These are phyloP conservation scores for Bos javanicus DNA, from an alignment of 2,113 vertebrate species.

Conservation along the genomic window DNA sequence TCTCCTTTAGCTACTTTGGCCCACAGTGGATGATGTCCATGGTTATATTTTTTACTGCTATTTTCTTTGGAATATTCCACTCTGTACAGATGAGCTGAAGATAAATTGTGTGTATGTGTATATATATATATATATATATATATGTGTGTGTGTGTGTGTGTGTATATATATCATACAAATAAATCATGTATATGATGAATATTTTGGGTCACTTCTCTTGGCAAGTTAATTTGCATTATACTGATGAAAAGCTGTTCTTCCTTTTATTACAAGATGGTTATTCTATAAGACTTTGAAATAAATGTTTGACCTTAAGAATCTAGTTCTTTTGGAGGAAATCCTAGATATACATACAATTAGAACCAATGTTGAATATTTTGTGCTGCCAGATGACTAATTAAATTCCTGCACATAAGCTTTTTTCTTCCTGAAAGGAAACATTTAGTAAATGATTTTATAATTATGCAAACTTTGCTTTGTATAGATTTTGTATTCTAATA, in stretches of 20 bases:
- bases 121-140: too few species aligned
- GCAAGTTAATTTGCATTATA: constrained; percentile 11
- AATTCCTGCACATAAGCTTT: constrained; percentile 56
- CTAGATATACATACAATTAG: constrained; percentile 44
- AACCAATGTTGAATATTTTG: constrained; percentile 34
- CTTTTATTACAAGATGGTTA: neutral
- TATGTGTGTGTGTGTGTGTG: neutral
- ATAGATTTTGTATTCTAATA: constrained; percentile 34
- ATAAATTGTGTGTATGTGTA: neutral
- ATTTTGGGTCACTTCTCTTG: neutral
- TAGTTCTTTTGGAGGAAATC: constrained; percentile 55
- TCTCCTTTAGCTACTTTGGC: neutral
- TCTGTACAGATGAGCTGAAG: neutral
- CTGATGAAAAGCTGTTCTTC: neutral
- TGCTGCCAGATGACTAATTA: constrained; percentile 55
- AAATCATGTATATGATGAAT: neutral
- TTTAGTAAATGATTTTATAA: constrained; percentile 61
- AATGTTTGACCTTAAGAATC: constrained; percentile 49
- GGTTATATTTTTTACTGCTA: neutral
- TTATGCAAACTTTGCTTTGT: constrained; percentile 44
- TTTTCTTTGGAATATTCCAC: neutral
- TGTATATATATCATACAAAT: neutral
- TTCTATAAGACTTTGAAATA: constrained; percentile 31
- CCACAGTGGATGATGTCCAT: neutral
- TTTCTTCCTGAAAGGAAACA: constrained; percentile 43